phyloP scores from a whole-genome alignment of 2,797 vertebrate genomes.

The Enoplosus armatus region DNA sequence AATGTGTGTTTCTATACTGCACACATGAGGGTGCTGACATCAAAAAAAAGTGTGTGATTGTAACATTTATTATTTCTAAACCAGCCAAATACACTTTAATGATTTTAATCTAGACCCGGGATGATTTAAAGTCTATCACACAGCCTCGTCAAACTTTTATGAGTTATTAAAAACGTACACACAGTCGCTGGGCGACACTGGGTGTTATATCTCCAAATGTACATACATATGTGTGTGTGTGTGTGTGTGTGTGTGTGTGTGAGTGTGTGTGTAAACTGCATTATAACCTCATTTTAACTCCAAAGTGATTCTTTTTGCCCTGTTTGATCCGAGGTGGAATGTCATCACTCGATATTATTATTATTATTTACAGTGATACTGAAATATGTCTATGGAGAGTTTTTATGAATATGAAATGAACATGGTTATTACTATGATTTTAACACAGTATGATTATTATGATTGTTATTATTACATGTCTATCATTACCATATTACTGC shows the following conservation, averaged over 20 bases:
- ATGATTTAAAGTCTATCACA: constrained; percentile 29
- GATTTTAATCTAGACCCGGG: constrained; percentile 24
- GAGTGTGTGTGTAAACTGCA: constrained; percentile 12
- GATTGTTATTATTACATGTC: constrained; percentile 73
- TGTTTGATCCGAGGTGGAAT: constrained; percentile 57
- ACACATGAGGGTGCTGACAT: constrained; percentile 28
- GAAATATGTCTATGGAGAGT: constrained; percentile 72
- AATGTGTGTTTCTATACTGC: constrained; percentile 35
- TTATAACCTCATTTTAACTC: constrained; percentile 60
- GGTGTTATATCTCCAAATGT: constrained; percentile 76
- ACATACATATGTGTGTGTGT: constrained; percentile 48
- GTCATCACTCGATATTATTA: constrained; percentile 65
- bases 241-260: constrained; percentile 26
- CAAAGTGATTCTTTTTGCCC: constrained; percentile 63
- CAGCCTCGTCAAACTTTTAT: constrained; percentile 63
- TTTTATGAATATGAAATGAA: constrained; percentile 57
- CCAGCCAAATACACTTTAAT: constrained; percentile 53
- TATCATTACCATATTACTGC: constrained; percentile 73
- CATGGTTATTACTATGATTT: constrained; percentile 71
- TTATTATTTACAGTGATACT: constrained; percentile 47
- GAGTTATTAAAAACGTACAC: constrained; percentile 63
- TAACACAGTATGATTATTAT: constrained; percentile 67
- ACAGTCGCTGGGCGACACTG: constrained; percentile 88
- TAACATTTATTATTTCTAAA: constrained; percentile 55
- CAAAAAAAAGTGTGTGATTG: constrained; percentile 52